Evolutionary conservation across 2,888 invertebrate species (phyloP), one percentile per base, ranked within the genome.

Genomic region (Glyphotaelius pellucidus): DNA sequence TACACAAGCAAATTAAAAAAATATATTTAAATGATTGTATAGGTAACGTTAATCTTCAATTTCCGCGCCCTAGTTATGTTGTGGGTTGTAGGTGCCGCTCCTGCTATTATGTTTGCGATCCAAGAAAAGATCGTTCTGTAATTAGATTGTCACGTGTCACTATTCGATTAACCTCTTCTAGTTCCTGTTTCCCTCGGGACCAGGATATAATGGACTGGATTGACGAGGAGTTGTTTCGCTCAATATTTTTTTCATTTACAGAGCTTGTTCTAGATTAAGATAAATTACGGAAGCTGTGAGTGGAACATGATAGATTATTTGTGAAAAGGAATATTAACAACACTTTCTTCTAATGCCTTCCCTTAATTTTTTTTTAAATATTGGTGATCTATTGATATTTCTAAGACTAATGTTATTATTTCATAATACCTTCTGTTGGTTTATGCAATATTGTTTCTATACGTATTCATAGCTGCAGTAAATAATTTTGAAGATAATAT

Each of bases 101-200:
- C 25, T 38, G 85, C 81, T 90, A 90, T 88, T 92, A 91, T 86
- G 91, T 91, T 92, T 31, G 83, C 87, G 67, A 47, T 90, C 85
- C 35, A 85, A 80, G 88, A 92, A 89, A 92, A 89, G 87, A 92
- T 92, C 92, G 91, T 83, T 87, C 52, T 32, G 89, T 91, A 92
- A 92, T 91, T 92, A 90, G 89, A 90, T 90, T 83, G 86, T 30
- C 89, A 83, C 52, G 89, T 90, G 90, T 91, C 91, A 92, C 91
- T 90, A 89, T 92, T 92, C 92, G 92, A 92, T 92, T 92, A 92
- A 92, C 92, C 91, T 92, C 87, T 47, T 91, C 86, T 52, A 85
- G 81, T 90, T 81, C 67, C 35, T 42, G 35, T 80, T 38, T 89
- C 90, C 91, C 80, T n/a, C 19, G 81, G 81, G 90, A 90, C 67